Conservation (phyloP, 2,797 vertebrate species). For the Petrocephalus schoutedeni region DNA sequence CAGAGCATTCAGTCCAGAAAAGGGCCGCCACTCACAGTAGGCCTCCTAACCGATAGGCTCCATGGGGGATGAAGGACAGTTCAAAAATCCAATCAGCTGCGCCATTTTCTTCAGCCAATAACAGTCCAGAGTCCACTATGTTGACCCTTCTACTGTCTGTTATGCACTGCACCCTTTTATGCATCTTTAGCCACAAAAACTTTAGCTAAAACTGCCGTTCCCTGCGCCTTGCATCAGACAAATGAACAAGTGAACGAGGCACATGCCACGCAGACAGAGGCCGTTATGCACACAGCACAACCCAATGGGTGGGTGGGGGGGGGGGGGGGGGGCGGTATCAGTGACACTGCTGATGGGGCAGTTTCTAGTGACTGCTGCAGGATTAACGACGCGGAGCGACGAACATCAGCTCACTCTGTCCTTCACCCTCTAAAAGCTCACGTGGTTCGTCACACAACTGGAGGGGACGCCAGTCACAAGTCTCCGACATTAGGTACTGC, state of each 20-base stretch:
- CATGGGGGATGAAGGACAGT: not conserved
- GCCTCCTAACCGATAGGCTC: not conserved
- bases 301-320: conserved; percentile 40
- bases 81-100: not conserved
- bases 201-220: not conserved
- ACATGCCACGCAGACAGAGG: conserved; percentile 36
- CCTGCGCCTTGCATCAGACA: not conserved
- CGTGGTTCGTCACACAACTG: not conserved
- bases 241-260: conserved; percentile 30
- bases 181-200: not conserved
- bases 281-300: conserved; percentile 29
- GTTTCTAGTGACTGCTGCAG: conserved; percentile 31
- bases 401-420: conserved; percentile 38
- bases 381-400: conserved; percentile 45
- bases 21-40: not conserved
- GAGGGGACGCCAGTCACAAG: not conserved
- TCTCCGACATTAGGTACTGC: not conserved
- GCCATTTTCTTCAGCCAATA: not conserved
- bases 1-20: not conserved
- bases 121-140: not conserved
- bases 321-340: conserved; percentile 46
- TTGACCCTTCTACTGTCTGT: not conserved
- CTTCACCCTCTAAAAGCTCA: conserved; percentile 20
- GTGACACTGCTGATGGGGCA: conserved; percentile 36
- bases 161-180: not conserved